A percentile compares a stretch with the other conserved stretches of the same genome.
phyloP scores from a whole-genome alignment of 2,797 vertebrate species.

The Sparidentex hasta region DNA sequence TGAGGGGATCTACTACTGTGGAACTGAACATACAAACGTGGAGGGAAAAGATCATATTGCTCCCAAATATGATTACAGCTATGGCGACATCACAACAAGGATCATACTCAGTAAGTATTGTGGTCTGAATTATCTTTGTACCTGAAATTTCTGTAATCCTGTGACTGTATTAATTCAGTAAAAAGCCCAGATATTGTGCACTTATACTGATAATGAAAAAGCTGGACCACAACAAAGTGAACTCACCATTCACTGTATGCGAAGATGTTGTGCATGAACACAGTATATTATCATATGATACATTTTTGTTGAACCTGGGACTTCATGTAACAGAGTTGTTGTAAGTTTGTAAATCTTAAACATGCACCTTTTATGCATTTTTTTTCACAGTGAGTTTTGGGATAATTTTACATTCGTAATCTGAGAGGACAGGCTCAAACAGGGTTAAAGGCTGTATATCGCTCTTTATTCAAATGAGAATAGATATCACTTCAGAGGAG shows the following conservation, averaged over 20 bases:
- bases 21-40: accelerated
- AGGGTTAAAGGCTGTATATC: neutral
- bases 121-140: neutral
- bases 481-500: neutral
- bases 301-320: neutral
- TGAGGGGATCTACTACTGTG: conserved; percentile 55
- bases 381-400: too few relatives aligned
- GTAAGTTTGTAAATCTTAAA: neutral
- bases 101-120: conserved; percentile 32
- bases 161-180: neutral
- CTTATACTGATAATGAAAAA: neutral
- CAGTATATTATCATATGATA: too few relatives aligned
- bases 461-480: neutral
- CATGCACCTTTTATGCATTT: neutral
- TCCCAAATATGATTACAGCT: accelerated
- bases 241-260: too few relatives aligned
- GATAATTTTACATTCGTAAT: accelerated
- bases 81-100: conserved; percentile 38
- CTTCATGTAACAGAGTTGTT: neutral
- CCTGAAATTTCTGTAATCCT: neutral
- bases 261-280: too few relatives aligned
- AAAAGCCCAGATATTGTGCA: neutral
- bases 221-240: neutral
- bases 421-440: neutral
- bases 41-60: accelerated